These are phyloP conservation scores for Yponomeuta cagnagella DNA, from an alignment of 2,888 invertebrate species.

Conservation along the genomic window DNA sequence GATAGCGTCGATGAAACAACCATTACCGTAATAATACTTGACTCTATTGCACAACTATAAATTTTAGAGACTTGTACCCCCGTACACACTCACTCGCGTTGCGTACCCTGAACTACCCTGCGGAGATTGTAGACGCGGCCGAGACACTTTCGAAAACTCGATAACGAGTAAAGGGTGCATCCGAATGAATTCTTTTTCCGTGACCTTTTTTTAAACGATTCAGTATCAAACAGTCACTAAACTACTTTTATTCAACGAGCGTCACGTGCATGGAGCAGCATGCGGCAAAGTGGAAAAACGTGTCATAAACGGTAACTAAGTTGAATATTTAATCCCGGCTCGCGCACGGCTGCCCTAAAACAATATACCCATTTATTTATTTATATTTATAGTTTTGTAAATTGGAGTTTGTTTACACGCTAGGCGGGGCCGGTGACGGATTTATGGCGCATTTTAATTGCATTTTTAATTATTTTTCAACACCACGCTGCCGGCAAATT, in stretches of 20 bases:
- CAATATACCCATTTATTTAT: slow-evolving; percentile 45
- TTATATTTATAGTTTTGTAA: slow-evolving; percentile 33
- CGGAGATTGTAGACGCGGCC: not conserved
- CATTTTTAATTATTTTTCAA: slow-evolving; percentile 72
- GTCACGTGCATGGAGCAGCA: not conserved
- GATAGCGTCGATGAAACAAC: too few relatives aligned
- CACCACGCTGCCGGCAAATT: slow-evolving; percentile 61
- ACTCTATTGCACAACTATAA: too few relatives aligned
- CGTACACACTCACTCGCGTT: too few relatives aligned
- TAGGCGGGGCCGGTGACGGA: slow-evolving; percentile 60
- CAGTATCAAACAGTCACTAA: not conserved
- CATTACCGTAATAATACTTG: too few relatives aligned
- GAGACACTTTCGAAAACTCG: not conserved
- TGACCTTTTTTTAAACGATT: not conserved
- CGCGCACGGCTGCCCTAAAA: slow-evolving; percentile 33
- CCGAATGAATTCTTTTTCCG: not conserved
- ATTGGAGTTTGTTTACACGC: slow-evolving; percentile 50
- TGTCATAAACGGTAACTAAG: not conserved
- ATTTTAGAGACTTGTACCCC: too few relatives aligned
- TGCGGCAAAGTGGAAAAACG: not conserved
- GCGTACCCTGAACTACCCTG: too few relatives aligned
- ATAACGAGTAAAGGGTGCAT: not conserved
- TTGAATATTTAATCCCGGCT: not conserved
- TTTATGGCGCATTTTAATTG: slow-evolving; percentile 69
- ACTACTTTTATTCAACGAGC: not conserved